phyloP scores from a whole-genome alignment of 92 coral and sea anemone species.

The Porites cylindrica region DNA sequence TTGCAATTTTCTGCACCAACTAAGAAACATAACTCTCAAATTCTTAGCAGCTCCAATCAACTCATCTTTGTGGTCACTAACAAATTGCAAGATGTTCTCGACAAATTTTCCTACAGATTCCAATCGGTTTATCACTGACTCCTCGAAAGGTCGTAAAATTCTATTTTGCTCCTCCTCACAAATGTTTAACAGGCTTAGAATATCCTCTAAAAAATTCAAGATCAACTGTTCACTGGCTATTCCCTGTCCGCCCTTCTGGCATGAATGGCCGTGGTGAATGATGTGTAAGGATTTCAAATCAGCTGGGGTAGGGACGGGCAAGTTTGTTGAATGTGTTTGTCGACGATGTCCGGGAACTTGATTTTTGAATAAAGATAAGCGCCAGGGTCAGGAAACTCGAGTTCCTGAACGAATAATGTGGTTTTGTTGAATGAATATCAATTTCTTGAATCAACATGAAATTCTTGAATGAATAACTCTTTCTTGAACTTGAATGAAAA shows the following conservation, averaged over 20 bases:
- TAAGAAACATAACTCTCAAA: constrained; percentile 31
- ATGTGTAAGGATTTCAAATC: too few species aligned
- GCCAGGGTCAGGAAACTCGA: too few species aligned
- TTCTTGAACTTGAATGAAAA: too few species aligned
- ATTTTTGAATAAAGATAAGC: too few species aligned
- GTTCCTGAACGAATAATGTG: too few species aligned
- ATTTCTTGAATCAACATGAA: too few species aligned
- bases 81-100: constrained; percentile 60
- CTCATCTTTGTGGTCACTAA: constrained; percentile 57
- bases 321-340: too few species aligned
- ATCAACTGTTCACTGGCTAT: not conserved
- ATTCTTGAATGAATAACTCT: too few species aligned
- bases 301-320: too few species aligned
- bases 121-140: constrained; percentile 2
- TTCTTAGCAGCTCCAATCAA: constrained; percentile 42
- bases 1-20: constrained; percentile 74
- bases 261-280: not conserved
- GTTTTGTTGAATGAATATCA: too few species aligned
- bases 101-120: constrained; percentile 45
- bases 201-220: constrained; percentile 7
- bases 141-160: not conserved
- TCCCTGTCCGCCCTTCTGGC: not conserved
- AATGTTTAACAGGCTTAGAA: too few species aligned
- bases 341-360: too few species aligned
- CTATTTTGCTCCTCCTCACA: constrained; percentile 14